Conservation (phyloP, 2,113 vertebrate genomes). For the Oreochromis niloticus region DNA sequence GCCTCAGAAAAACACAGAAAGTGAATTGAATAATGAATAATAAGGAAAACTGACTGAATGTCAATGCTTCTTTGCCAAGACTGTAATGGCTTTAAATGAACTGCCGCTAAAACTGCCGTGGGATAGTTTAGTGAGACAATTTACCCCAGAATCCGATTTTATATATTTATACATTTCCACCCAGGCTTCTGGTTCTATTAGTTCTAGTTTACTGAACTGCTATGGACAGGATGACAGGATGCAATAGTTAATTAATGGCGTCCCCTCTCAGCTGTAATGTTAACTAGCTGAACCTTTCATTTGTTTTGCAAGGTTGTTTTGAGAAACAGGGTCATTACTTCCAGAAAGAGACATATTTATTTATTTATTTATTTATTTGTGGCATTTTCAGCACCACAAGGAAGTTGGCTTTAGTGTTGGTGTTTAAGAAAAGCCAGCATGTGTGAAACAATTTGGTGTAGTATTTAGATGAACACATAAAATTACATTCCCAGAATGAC, state of each 20-base stretch:
- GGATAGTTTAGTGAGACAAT: neutral
- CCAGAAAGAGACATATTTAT: neutral
- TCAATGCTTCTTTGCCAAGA: neutral
- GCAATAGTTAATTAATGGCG: neutral
- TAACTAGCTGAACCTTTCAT: neutral
- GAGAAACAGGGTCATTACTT: neutral
- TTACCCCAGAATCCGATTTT: neutral
- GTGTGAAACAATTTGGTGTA: accelerated
- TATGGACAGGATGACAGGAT: neutral
- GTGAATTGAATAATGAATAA: neutral
- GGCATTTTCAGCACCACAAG: neutral
- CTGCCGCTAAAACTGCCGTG: neutral
- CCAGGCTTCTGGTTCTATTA: neutral
- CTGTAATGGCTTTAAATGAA: neutral
- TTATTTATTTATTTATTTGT: neutral
- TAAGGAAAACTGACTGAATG: neutral
- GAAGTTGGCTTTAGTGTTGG: neutral
- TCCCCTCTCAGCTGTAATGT: neutral
- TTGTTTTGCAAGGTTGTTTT: neutral
- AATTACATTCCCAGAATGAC: neutral
- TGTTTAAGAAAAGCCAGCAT: neutral
- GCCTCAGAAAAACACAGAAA: neutral
- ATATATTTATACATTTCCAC: neutral
- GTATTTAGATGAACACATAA: neutral
- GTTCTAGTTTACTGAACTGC: neutral